Conservation (phyloP, 2,888 invertebrate species). For the Tetrapedia diversipes region DNA sequence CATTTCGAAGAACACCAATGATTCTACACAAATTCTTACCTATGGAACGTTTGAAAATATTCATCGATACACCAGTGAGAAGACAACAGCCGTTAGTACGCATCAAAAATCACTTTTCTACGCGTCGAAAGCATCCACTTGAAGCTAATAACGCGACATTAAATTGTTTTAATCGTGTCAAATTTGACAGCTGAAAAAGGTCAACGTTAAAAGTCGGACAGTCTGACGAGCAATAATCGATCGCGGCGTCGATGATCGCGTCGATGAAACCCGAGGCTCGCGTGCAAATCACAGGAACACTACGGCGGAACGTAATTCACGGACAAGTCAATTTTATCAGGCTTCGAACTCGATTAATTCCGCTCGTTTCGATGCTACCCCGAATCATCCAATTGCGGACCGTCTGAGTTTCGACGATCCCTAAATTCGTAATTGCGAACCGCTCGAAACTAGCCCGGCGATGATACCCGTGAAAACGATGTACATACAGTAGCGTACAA, state of each 20-base stretch:
- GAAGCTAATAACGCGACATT: neutral
- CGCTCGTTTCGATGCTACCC: constrained; percentile 16
- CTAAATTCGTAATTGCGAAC: constrained; percentile 32
- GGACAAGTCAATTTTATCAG: constrained; percentile 28
- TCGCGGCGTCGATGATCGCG: neutral
- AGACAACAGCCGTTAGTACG: too few species aligned
- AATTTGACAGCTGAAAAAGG: neutral
- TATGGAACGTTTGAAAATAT: too few species aligned
- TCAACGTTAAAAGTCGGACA: neutral
- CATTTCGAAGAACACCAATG: too few species aligned
- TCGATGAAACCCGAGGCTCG: neutral
- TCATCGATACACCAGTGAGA: too few species aligned
- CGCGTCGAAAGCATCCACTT: neutral
- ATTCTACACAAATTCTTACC: too few species aligned
- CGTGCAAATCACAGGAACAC: neutral
- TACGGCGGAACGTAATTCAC: neutral
- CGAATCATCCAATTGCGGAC: constrained; percentile 27
- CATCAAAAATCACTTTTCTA: too few species aligned
- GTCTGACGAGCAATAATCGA: constrained; percentile 5
- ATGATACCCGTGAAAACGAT: too few species aligned
- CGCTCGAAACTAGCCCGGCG: constrained; percentile 11
- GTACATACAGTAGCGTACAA: too few species aligned
- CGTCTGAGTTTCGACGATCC: constrained; percentile 19
- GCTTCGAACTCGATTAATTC: constrained; percentile 47
- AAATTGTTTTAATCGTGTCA: neutral